These are phyloP conservation scores for Gyrodactylus bullatarudis DNA, from an alignment of 1,140 invertebrate species.

Conservation along the genomic window DNA sequence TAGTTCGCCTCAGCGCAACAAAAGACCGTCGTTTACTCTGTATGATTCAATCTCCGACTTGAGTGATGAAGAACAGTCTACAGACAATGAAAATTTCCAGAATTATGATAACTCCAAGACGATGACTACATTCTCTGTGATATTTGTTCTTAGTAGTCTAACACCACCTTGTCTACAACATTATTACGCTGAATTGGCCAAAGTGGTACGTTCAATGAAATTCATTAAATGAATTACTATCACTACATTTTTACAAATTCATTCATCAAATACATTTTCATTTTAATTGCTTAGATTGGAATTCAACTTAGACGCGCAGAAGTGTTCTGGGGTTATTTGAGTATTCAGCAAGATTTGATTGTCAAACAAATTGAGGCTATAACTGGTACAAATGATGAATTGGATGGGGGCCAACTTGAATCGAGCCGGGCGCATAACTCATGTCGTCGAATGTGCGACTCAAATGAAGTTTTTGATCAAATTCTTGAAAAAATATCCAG, in stretches of 20 bases:
- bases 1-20: background rate
- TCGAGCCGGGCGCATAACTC: no score
- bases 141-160: background rate
- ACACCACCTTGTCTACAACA: background rate
- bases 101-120: background rate
- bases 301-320: background rate
- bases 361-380: background rate
- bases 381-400: no score
- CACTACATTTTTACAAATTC: no score
- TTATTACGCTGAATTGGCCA: background rate
- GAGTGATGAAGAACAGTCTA: background rate
- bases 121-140: background rate
- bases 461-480: background rate
- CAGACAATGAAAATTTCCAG: background rate
- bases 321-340: background rate
- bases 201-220: no score
- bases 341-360: background rate
- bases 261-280: no score
- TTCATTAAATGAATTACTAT: no score
- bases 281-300: no score
- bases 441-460: background rate
- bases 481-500: background rate
- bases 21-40: background rate
- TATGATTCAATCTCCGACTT: background rate
- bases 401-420: no score